phyloP scores from a whole-genome alignment of 2,888 invertebrate species.

The Drosophila testacea region DNA sequence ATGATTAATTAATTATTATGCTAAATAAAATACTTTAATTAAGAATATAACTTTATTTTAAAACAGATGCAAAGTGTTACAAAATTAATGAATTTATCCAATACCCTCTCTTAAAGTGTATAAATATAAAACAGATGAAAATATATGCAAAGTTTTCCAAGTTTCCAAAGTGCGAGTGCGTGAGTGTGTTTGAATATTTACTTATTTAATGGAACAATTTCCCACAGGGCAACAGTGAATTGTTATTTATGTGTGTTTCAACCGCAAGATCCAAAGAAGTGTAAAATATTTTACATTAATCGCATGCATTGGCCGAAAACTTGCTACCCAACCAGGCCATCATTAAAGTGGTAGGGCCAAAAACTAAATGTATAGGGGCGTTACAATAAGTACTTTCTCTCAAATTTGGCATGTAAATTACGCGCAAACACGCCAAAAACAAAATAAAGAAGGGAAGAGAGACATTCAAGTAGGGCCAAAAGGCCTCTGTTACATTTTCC shows the following conservation, averaged over 20 bases:
- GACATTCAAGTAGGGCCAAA: background rate
- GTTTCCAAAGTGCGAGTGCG: constrained; percentile 8
- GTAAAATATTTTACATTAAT: constrained; percentile 68
- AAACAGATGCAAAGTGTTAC: background rate
- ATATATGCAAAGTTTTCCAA: constrained; percentile 41
- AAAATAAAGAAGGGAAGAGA: constrained; percentile 7
- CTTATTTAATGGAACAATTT: constrained; percentile 51
- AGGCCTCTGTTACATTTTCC: constrained; percentile 53
- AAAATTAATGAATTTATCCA: background rate
- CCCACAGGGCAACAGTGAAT: constrained; percentile 44
- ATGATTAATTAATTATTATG: too few relatives aligned
- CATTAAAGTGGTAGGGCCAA: constrained; percentile 16
- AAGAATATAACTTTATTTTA: too few relatives aligned
- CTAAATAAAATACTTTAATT: too few relatives aligned
- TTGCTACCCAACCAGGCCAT: constrained; percentile 20
- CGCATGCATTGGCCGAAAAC: constrained; percentile 45
- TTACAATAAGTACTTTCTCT: constrained; percentile 21
- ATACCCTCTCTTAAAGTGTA: background rate
- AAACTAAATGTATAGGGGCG: constrained; percentile 24
- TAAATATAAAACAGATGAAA: constrained; percentile 3
- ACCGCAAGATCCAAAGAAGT: constrained; percentile 54
- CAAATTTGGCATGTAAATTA: constrained; percentile 34
- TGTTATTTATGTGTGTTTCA: constrained; percentile 53
- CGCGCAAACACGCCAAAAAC: constrained; percentile 38
- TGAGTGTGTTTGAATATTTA: constrained; percentile 42